A percentile compares a stretch with the other conserved stretches of the same genome.
Evolutionary conservation across 2,113 vertebrate genomes (phyloP).

Genomic region (Mesitornis unicolor): DNA sequence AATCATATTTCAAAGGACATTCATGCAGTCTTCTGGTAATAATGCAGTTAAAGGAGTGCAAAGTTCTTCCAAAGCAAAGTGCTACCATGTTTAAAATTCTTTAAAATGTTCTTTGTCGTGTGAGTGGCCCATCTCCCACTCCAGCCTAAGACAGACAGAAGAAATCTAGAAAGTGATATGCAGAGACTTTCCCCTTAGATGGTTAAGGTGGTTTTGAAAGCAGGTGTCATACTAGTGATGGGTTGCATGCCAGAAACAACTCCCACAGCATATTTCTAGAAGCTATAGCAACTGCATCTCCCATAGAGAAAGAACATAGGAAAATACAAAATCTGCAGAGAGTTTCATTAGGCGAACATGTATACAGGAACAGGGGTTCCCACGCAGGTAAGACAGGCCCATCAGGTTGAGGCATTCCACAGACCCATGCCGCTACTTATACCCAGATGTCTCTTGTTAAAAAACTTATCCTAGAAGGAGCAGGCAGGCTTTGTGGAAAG

Average conservation of each 20-base stretch:
- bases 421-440: no score
- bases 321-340: not conserved
- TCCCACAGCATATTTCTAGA: not conserved
- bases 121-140: not conserved
- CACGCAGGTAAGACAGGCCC: not conserved
- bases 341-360: rapidly evolving
- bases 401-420: no score
- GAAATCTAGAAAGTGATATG: not conserved
- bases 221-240: not conserved
- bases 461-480: not conserved
- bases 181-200: not conserved
- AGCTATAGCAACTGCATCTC: not conserved
- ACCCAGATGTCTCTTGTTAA: not conserved
- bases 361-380: not conserved
- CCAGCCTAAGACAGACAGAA: not conserved
- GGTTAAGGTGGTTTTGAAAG: not conserved
- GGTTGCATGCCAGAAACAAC: not conserved
- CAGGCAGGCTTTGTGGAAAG: not conserved
- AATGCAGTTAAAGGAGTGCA: not conserved
- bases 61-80: not conserved
- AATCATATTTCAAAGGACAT: not conserved
- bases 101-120: not conserved
- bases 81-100: not conserved
- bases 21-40: not conserved
- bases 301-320: not conserved